These are phyloP conservation scores for Dolomedes plantarius DNA, from an alignment of 2,888 invertebrate species.

Conservation along the genomic window DNA sequence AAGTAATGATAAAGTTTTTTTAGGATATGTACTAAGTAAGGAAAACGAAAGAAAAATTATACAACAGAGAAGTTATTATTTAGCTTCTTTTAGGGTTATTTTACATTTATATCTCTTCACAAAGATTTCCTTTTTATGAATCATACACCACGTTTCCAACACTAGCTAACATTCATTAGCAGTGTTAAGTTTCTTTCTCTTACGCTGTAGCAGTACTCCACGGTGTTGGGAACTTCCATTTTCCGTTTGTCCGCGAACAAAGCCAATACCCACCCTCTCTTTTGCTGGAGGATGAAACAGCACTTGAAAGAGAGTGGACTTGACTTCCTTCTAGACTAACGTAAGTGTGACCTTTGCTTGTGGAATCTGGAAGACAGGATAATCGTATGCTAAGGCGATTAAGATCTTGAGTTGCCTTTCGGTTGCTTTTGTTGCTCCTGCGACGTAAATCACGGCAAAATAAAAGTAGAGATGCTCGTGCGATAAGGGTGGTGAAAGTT, in stretches of 20 bases:
- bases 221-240: neutral
- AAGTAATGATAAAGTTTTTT: too few relatives aligned
- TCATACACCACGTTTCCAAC: too few relatives aligned
- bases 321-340: neutral
- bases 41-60: too few relatives aligned
- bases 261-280: neutral
- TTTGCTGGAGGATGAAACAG: neutral
- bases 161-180: neutral
- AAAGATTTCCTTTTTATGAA: too few relatives aligned
- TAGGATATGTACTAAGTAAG: too few relatives aligned
- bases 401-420: slow-evolving; percentile 1
- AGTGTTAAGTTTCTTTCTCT: neutral
- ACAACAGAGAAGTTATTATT: too few relatives aligned
- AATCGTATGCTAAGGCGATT: slow-evolving; percentile 16
- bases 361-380: slow-evolving; percentile 1
- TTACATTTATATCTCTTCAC: too few relatives aligned
- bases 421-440: neutral
- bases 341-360: neutral
- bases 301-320: neutral
- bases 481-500: neutral
- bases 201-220: neutral
- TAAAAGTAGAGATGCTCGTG: neutral
- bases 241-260: neutral
- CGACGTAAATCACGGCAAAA: neutral
- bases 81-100: too few relatives aligned